Percentiles rank a stretch among this genome's conserved stretches.
phyloP scores from a whole-genome alignment of 2,797 vertebrate species.

The Danio albolineatus region DNA sequence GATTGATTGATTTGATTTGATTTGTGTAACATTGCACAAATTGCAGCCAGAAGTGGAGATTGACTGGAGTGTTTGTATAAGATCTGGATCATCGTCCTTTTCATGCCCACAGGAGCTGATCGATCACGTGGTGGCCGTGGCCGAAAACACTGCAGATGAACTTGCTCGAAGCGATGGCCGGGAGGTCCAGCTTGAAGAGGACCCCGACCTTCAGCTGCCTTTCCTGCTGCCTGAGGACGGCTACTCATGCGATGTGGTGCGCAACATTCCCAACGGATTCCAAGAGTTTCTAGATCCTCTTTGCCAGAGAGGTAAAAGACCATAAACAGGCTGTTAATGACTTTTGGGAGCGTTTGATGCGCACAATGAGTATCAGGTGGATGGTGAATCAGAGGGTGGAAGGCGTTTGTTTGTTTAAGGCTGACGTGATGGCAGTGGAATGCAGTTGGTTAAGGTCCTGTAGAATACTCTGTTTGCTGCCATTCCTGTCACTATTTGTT shows the following conservation, averaged over 20 bases:
- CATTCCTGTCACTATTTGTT: slow-evolving; percentile 43
- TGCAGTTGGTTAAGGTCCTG: slow-evolving; percentile 45
- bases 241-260: slow-evolving; percentile 97
- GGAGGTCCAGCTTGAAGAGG: slow-evolving; percentile 95
- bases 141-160: slow-evolving; percentile 96
- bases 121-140: slow-evolving; percentile 92
- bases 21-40: background rate
- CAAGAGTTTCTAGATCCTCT: slow-evolving; percentile 97
- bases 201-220: slow-evolving; percentile 95
- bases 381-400: background rate
- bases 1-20: too few relatives aligned
- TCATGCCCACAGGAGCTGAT: slow-evolving; percentile 86
- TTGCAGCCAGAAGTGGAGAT: background rate
- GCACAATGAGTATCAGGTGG: slow-evolving; percentile 8
- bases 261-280: slow-evolving; percentile 93
- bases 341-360: background rate
- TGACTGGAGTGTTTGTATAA: background rate
- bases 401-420: slow-evolving; percentile 42
- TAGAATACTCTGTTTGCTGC: slow-evolving; percentile 41
- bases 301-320: slow-evolving; percentile 89
- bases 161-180: slow-evolving; percentile 94
- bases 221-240: slow-evolving; percentile 97
- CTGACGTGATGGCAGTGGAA: slow-evolving; percentile 55
- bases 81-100: background rate
- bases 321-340: background rate